Percentiles rank a stretch among this genome's conserved stretches.
Conservation (phyloP, 2,113 vertebrate genomes). For the Irena cyanogastra region DNA sequence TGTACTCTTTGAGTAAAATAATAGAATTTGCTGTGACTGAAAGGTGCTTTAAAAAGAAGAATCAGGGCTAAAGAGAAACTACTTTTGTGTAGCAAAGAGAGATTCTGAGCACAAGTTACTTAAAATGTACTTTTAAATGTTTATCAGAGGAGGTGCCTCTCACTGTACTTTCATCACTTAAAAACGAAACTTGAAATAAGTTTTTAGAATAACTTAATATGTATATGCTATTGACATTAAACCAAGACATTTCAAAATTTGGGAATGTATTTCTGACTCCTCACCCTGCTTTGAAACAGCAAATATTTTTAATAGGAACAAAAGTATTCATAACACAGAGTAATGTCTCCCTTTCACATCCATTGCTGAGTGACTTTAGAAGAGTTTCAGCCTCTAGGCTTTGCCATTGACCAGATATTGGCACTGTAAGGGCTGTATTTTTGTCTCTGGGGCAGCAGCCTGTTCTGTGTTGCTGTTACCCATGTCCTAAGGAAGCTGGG, state of each 20-base stretch:
- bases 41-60: neutral
- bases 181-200: neutral
- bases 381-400: neutral
- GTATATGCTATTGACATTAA: neutral
- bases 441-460: neutral
- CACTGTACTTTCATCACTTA: neutral
- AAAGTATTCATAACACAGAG: neutral
- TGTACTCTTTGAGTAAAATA: neutral
- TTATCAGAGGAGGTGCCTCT: neutral
- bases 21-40: neutral
- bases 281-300: neutral
- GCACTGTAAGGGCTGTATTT: neutral
- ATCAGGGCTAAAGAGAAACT: neutral
- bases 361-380: neutral
- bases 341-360: neutral
- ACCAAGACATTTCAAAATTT: neutral
- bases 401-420: neutral
- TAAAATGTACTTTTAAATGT: neutral
- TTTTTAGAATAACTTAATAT: neutral
- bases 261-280: neutral
- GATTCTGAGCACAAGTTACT: neutral
- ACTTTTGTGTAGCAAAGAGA: neutral
- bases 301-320: neutral
- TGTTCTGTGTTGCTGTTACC: neutral
- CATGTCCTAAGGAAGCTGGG: neutral